Percentiles rank a stretch among this genome's conserved stretches.
phyloP scores from a whole-genome alignment of 2,113 vertebrate genomes.

The Petaurus breviceps region DNA sequence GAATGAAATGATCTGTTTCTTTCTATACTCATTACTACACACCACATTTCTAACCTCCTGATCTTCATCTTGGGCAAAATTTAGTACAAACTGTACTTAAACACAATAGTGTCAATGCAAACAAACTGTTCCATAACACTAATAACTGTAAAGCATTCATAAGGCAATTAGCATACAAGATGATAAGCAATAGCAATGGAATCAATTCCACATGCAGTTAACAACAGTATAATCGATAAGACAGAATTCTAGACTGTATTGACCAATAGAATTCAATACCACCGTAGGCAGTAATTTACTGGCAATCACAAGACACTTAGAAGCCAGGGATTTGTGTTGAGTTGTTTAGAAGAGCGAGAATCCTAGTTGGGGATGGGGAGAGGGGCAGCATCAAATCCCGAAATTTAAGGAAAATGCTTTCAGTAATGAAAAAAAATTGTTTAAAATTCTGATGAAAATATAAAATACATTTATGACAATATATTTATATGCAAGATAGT shows the following conservation, averaged over 20 bases:
- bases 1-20: not conserved
- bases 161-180: not conserved
- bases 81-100: not conserved
- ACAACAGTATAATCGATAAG: not conserved
- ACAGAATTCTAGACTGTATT: not conserved
- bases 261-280: not conserved
- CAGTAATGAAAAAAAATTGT: not conserved
- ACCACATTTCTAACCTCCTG: not conserved
- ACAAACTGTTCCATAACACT: not conserved
- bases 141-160: not conserved
- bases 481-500: not conserved
- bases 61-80: not conserved
- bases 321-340: not conserved
- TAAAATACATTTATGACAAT: not conserved
- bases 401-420: not conserved
- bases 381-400: not conserved
- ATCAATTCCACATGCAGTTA: not conserved
- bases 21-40: not conserved
- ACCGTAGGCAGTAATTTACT: not conserved
- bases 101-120: not conserved
- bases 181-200: not conserved
- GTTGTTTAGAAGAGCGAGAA: not conserved
- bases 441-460: not conserved
- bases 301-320: not conserved
- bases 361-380: not conserved